Evolutionary conservation across 2,113 vertebrate genomes (phyloP).

Genomic region (Daphoenositta chrysoptera): DNA sequence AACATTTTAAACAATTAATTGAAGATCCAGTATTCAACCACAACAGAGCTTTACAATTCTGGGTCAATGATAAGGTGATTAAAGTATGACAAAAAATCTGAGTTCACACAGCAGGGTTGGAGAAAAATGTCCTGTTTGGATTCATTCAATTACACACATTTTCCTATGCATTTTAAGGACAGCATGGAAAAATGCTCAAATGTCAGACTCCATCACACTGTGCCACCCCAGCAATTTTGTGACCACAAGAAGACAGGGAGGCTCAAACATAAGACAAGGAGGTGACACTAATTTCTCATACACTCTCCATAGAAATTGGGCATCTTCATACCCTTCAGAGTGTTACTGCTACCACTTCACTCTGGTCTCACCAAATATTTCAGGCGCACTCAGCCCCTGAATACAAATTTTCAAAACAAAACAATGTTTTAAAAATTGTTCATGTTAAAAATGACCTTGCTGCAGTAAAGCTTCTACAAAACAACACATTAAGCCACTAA

Average conservation of each 20-base stretch:
- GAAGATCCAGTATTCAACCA: not conserved
- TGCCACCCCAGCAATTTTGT: not conserved
- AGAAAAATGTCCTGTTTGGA: not conserved
- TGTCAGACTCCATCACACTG: not conserved
- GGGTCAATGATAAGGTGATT: not conserved
- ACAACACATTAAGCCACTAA: not conserved
- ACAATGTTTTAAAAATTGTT: not conserved
- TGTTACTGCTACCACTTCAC: not conserved
- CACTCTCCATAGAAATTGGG: not conserved
- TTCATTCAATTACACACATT: not conserved
- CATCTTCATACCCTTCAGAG: not conserved
- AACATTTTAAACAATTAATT: not conserved
- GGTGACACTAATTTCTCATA: not conserved
- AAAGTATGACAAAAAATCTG: not conserved
- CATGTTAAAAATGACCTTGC: not conserved
- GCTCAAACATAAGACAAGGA: accelerated
- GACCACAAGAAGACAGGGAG: not conserved
- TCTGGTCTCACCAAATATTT: not conserved
- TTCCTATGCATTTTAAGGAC: not conserved
- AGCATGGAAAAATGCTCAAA: not conserved
- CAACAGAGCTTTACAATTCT: not conserved
- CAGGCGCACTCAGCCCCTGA: not conserved
- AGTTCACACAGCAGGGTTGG: not conserved
- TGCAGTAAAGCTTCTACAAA: not conserved
- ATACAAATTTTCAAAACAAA: not conserved